A percentile compares a stretch with the other conserved stretches of the same genome.
phyloP scores from a whole-genome alignment of 2,113 vertebrate genomes.

The Amphilophus citrinellus region DNA sequence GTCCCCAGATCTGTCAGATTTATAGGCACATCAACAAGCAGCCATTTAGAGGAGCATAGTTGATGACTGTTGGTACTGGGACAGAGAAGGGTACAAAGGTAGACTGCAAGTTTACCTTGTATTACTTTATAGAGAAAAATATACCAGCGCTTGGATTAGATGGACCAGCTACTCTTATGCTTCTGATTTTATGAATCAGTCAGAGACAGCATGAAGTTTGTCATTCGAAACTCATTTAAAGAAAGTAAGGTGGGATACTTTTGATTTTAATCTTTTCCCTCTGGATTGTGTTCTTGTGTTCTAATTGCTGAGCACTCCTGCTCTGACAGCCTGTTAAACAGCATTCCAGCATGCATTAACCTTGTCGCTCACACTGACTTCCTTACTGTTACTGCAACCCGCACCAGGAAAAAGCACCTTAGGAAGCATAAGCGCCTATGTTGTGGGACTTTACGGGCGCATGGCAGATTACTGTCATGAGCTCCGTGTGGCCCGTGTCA shows the following conservation, averaged over 20 bases:
- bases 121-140: not conserved
- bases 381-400: conserved; percentile 56
- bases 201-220: not conserved
- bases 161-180: not conserved
- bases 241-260: not conserved
- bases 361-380: conserved; percentile 54
- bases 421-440: conserved; percentile 50
- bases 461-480: conserved; percentile 49
- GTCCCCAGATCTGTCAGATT: not conserved
- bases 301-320: conserved; percentile 29
- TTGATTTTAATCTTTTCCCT: conserved; percentile 19
- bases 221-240: not conserved
- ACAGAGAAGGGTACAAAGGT: not conserved
- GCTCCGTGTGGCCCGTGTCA: conserved; percentile 43
- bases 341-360: conserved; percentile 64
- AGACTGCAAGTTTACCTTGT: not conserved
- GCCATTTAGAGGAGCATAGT: not conserved
- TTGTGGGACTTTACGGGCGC: conserved; percentile 48
- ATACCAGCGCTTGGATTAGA: not conserved
- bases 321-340: conserved; percentile 68
- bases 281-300: conserved; percentile 12
- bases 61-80: not conserved
- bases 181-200: not conserved
- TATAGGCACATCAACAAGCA: not conserved
- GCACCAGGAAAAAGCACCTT: conserved; percentile 56